phyloP scores from a whole-genome alignment of 2,113 vertebrate species.

The Xiphophorus couchianus region DNA sequence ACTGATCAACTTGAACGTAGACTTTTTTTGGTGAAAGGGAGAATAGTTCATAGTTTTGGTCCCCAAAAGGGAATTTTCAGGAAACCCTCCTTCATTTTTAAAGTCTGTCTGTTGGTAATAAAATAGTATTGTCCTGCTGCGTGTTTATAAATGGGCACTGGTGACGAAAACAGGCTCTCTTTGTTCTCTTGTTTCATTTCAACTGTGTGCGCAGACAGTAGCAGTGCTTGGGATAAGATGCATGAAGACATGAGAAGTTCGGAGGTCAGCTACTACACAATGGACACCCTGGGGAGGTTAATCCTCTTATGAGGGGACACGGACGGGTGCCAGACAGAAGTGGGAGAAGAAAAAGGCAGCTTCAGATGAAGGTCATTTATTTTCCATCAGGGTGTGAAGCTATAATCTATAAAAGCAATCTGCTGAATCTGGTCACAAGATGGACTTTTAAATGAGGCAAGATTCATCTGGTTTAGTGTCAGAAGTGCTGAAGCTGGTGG shows the following conservation, averaged over 20 bases:
- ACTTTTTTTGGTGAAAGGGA: neutral
- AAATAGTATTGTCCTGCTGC: too few relatives aligned
- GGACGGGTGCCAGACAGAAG: neutral
- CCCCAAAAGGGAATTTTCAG: neutral
- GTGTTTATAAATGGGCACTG: too few relatives aligned
- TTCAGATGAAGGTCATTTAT: constrained; percentile 19
- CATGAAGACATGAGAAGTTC: constrained; percentile 1
- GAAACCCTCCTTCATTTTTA: neutral
- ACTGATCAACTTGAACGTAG: neutral
- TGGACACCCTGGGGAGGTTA: neutral
- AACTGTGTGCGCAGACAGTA: neutral
- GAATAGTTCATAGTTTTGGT: neutral
- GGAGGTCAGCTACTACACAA: constrained; percentile 12
- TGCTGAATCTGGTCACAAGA: neutral
- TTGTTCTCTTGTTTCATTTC: neutral
- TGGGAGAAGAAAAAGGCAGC: neutral
- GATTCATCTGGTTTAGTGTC: neutral
- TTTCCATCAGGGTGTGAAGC: constrained; percentile 8
- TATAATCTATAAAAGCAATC: constrained; percentile 10
- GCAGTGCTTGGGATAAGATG: neutral
- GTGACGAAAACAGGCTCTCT: too few relatives aligned
- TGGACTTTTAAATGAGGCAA: neutral
- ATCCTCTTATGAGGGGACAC: neutral
- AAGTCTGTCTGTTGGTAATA: too few relatives aligned
- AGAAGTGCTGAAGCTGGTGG: neutral